These are phyloP conservation scores for Pipa parva DNA, from an alignment of 2,113 vertebrate genomes.

Conservation along the genomic window DNA sequence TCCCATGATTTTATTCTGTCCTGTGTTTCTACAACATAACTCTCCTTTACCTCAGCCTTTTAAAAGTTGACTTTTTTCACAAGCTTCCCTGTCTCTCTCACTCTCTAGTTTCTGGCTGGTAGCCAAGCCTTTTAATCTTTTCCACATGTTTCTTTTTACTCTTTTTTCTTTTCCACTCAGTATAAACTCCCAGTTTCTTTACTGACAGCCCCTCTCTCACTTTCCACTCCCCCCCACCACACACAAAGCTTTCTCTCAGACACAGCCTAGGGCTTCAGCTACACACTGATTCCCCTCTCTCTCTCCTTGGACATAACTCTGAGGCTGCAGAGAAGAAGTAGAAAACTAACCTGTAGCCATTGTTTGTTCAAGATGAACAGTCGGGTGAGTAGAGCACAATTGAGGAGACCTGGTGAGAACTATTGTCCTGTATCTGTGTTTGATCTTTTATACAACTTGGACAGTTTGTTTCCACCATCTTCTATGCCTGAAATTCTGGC, in stretches of 20 bases:
- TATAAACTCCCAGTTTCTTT: conserved; percentile 20
- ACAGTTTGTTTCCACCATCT: no score
- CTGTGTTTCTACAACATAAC: no score
- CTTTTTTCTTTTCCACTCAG: conserved; percentile 25
- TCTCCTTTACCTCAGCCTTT: no score
- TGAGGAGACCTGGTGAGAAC: no score
- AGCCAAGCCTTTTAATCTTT: conserved; percentile 22
- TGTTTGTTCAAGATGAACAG: background rate
- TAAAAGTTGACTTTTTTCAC: no score
- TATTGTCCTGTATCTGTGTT: no score
- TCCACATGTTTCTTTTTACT: conserved; percentile 36
- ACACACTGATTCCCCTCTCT: conserved; percentile 38
- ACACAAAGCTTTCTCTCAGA: conserved; percentile 27
- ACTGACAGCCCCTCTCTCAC: conserved; percentile 33
- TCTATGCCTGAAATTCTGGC: no score
- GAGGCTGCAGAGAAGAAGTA: conserved; percentile 19
- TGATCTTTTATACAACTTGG: no score
- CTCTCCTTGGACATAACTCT: conserved; percentile 18
- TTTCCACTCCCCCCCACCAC: conserved; percentile 26
- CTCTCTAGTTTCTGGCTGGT: background rate
- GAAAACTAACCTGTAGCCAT: background rate
- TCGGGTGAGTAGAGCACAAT: background rate
- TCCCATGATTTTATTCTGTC: no score
- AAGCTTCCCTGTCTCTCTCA: background rate
- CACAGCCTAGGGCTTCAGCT: conserved; percentile 32